Conservation (phyloP, 1,140 invertebrate genomes). For the Drosophila tristis region DNA sequence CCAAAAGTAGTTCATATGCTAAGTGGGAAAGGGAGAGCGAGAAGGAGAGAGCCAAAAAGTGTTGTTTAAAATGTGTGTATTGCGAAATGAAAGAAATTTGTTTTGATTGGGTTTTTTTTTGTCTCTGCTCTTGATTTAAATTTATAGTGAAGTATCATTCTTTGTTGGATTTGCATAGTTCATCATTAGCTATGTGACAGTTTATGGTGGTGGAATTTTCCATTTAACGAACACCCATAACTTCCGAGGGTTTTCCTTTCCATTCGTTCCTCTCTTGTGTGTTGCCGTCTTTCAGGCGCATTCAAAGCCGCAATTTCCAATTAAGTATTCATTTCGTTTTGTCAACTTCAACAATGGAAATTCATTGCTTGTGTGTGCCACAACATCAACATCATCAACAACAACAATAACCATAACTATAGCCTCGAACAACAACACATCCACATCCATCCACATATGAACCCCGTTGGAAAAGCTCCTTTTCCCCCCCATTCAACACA, state of each 20-base stretch:
- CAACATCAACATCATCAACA: constrained; percentile 9
- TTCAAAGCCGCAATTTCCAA: constrained; percentile 72
- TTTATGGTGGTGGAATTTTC: too few relatives aligned
- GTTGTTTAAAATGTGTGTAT: not conserved
- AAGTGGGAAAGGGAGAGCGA: not conserved
- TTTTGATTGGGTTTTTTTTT: too few relatives aligned
- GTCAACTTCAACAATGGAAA: constrained; percentile 62
- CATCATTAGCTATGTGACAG: too few relatives aligned
- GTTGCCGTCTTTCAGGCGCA: constrained; percentile 57
- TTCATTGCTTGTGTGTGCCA: constrained; percentile 36
- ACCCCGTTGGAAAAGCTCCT: not conserved
- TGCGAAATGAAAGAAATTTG: too few relatives aligned
- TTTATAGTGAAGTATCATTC: too few relatives aligned
- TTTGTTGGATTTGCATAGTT: too few relatives aligned
- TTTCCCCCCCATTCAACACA: too few relatives aligned
- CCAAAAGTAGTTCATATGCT: constrained; percentile 31
- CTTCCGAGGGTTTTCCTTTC: constrained; percentile 6
- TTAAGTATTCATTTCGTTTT: constrained; percentile 79
- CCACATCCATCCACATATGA: constrained; percentile 13
- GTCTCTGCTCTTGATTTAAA: too few relatives aligned
- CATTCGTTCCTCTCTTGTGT: not conserved
- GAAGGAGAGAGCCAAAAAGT: too few relatives aligned
- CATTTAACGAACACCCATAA: not conserved
- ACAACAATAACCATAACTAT: constrained; percentile 13
- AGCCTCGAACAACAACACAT: too few relatives aligned